Conservation (phyloP, 2,797 vertebrate genomes). For the Ptychobarbus kaznakovi region DNA sequence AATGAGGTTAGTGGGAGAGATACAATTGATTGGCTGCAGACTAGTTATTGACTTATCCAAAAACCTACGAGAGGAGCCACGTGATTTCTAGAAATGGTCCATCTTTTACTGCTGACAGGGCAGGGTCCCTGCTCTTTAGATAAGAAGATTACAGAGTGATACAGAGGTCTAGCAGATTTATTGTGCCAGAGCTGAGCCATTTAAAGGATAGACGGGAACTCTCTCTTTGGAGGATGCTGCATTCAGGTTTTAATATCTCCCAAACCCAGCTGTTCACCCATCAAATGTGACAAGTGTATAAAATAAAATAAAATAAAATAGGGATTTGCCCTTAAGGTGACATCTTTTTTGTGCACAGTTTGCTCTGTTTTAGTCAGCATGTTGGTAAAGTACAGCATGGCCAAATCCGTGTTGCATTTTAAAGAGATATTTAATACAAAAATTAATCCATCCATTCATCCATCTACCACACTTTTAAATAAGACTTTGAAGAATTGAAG, state of each 20-base stretch:
- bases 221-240: constrained; percentile 31
- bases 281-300: constrained; percentile 33
- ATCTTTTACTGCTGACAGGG: constrained; percentile 47
- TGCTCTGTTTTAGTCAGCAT: constrained; percentile 6
- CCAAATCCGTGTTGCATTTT: neutral
- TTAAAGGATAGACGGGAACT: constrained; percentile 40
- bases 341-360: constrained; percentile 23
- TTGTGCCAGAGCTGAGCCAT: constrained; percentile 35
- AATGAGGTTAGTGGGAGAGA: constrained; percentile 64
- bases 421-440: neutral
- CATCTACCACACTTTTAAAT: neutral
- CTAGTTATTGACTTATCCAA: constrained; percentile 53
- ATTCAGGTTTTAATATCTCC: constrained; percentile 40
- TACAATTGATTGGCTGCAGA: constrained; percentile 67
- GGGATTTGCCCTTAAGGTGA: constrained; percentile 32
- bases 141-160: constrained; percentile 56
- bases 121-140: constrained; percentile 31
- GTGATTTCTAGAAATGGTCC: constrained; percentile 47
- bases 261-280: constrained; percentile 26
- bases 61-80: constrained; percentile 40
- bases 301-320: constrained; percentile 28
- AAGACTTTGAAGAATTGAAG: neutral
- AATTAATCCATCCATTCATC: neutral
- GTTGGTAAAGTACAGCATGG: neutral
- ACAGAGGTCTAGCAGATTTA: constrained; percentile 41